Percentiles rank a stretch among this genome's conserved stretches.
These are phyloP conservation scores for Leucania comma DNA, from an alignment of 2,888 invertebrate genomes.

Conservation along the genomic window DNA sequence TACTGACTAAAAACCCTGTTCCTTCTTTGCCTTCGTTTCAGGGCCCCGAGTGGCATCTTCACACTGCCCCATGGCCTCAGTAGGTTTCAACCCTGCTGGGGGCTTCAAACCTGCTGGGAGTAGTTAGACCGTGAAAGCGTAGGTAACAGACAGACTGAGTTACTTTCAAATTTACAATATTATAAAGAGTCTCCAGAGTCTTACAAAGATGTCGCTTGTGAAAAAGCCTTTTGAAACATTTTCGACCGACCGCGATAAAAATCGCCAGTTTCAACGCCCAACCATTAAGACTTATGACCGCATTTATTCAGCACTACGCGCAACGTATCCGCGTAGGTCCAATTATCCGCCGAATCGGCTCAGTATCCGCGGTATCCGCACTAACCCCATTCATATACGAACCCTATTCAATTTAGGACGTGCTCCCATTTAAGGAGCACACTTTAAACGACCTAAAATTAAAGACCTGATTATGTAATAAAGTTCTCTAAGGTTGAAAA, in stretches of 20 bases:
- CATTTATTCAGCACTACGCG: slow-evolving; percentile 59
- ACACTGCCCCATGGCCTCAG: too few relatives aligned
- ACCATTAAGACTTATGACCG: slow-evolving; percentile 61
- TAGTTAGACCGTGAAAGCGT: too few relatives aligned
- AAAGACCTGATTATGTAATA: slow-evolving; percentile 7
- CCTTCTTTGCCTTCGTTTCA: too few relatives aligned
- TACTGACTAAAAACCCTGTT: too few relatives aligned
- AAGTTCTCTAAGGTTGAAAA: slow-evolving; percentile 4
- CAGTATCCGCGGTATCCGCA: slow-evolving; percentile 46
- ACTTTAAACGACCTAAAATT: slow-evolving; percentile 24
- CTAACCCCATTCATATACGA: slow-evolving; percentile 64
- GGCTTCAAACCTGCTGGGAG: too few relatives aligned
- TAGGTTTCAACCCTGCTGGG: too few relatives aligned
- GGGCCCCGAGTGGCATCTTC: too few relatives aligned
- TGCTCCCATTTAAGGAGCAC: slow-evolving; percentile 31
- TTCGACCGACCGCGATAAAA: not conserved
- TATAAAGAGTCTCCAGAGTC: too few relatives aligned
- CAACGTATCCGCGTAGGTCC: slow-evolving; percentile 68
- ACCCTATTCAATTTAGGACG: slow-evolving; percentile 50
- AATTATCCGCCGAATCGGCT: slow-evolving; percentile 71
- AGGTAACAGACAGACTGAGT: too few relatives aligned
- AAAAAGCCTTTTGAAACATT: too few relatives aligned
- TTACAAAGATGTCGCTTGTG: too few relatives aligned
- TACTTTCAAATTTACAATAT: too few relatives aligned
- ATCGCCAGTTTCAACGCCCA: slow-evolving; percentile 40